Evolutionary conservation across 2,797 vertebrate genomes (phyloP).

Genomic region (Pantherophis alleghaniensis): DNA sequence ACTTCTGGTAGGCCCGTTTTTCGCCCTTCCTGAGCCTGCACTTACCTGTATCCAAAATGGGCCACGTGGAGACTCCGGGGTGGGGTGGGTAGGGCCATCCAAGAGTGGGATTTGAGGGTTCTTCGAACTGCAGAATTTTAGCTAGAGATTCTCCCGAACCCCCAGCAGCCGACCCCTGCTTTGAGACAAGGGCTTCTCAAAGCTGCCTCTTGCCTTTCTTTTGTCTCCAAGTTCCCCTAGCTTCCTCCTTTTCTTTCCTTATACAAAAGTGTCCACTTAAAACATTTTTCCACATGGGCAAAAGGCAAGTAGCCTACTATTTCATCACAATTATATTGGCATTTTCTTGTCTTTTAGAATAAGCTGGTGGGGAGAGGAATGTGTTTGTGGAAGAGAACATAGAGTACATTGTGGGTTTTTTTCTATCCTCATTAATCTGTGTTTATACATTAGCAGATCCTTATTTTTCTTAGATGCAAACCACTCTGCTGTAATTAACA

Average conservation of each 20-base stretch:
- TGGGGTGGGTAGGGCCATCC: too few relatives aligned
- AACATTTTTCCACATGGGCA: neutral
- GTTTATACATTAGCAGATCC: neutral
- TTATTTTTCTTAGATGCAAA: neutral
- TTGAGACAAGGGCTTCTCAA: neutral
- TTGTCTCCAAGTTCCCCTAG: neutral
- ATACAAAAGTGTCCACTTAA: neutral
- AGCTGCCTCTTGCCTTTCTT: neutral
- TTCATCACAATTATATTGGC: neutral
- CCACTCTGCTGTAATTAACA: neutral
- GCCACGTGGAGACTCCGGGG: too few relatives aligned
- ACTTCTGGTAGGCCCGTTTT: too few relatives aligned
- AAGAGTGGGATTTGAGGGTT: too few relatives aligned
- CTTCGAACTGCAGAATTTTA: too few relatives aligned
- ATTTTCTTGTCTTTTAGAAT: neutral
- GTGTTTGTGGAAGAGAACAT: neutral
- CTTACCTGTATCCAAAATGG: too few relatives aligned
- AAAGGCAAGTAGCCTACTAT: neutral
- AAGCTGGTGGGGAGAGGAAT: neutral
- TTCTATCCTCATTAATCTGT: neutral
- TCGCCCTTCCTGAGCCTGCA: too few relatives aligned
- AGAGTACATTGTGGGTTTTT: neutral
- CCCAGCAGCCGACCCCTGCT: too few relatives aligned
- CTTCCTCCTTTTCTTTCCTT: neutral
- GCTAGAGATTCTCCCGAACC: too few relatives aligned